These are phyloP conservation scores for Sander lucioperca DNA, from an alignment of 2,113 vertebrate species.

Conservation along the genomic window DNA sequence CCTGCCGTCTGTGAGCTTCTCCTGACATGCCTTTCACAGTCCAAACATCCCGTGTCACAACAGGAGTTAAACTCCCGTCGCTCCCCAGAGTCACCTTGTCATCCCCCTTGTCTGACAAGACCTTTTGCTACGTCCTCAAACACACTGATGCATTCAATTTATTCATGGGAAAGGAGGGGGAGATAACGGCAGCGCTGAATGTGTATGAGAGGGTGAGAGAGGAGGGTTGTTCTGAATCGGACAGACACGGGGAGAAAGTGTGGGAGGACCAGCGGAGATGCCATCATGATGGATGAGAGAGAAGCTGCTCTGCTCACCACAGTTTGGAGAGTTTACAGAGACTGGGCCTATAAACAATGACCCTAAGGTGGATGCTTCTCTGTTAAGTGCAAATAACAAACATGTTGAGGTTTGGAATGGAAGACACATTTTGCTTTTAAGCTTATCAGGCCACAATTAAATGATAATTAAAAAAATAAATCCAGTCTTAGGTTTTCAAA, in stretches of 20 bases:
- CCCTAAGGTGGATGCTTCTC: constrained; percentile 40
- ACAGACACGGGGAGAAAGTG: constrained; percentile 74
- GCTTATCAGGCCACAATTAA: constrained; percentile 73
- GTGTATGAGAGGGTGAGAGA: constrained; percentile 75
- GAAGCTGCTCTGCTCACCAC: constrained; percentile 57
- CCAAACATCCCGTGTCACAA: constrained; percentile 44
- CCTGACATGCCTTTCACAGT: constrained; percentile 24
- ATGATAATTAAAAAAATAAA: constrained; percentile 57
- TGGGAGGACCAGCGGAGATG: constrained; percentile 79
- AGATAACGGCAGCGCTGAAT: constrained; percentile 73
- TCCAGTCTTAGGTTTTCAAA: constrained; percentile 55
- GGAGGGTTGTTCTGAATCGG: constrained; percentile 68
- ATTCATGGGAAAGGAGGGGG: constrained; percentile 72
- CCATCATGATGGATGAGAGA: constrained; percentile 70
- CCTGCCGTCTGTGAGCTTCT: neutral
- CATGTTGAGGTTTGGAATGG: constrained; percentile 45
- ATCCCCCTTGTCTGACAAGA: constrained; percentile 52
- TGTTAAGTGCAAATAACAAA: constrained; percentile 38
- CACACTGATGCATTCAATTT: constrained; percentile 80
- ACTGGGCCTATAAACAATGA: constrained; percentile 61
- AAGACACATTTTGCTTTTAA: constrained; percentile 62
- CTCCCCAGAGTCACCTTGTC: constrained; percentile 64
- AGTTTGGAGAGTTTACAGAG: constrained; percentile 63
- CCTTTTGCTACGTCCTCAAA: constrained; percentile 62
- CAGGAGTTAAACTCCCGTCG: constrained; percentile 49